Evolutionary conservation across 2,888 invertebrate genomes (phyloP), one percentile per base, ranked within the genome.

Genomic region (Julus scanicus): DNA sequence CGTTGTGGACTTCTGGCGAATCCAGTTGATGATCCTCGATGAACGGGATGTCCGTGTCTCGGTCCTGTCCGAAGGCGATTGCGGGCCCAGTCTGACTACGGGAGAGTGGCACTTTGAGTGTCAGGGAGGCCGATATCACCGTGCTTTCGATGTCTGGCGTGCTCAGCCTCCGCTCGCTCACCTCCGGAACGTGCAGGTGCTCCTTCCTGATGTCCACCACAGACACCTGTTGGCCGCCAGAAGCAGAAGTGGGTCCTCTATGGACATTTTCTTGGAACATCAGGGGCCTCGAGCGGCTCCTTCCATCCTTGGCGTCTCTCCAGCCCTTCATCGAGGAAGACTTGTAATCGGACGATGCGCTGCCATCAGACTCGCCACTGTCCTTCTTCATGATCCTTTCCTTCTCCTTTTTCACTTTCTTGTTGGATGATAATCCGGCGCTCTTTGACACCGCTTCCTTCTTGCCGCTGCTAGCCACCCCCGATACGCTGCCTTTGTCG

Each of bases 31-130:
- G n/a, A 89, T 95, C 95, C 91, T 95, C 95, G 90, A 95, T 95
- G 90, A 93, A 95, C 89, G 95, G 95, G 93, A 95, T 95, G 93
- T 95, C 95, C 89, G 93, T 92, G 85, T 90, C 90, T 90, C 94
- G 94, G 91, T 95, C 94, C 90, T 94, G 92, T 90, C 93, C 94
- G 90, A 94, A 86, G n/a, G 93, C 85, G 93, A 93, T 90, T 93
- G 92, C 89, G 93, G 92, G 63, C 93, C 92, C 89, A 92, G 92
- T 89, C 37, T 86, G 88, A 49, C 89, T 89, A 13, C 85, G 63
- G 87, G 90, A 90, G 92, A 37, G 29, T 3, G 89, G 89, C 20
- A 89, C 89, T 53, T 88, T 89, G 37, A 89, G 80, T 11, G 89
- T 89, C 29, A 89, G 83, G 15, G 89, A 89, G 39, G 89, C 89